Conservation (phyloP, 2,888 invertebrate species). For the Agriotes lineatus region DNA sequence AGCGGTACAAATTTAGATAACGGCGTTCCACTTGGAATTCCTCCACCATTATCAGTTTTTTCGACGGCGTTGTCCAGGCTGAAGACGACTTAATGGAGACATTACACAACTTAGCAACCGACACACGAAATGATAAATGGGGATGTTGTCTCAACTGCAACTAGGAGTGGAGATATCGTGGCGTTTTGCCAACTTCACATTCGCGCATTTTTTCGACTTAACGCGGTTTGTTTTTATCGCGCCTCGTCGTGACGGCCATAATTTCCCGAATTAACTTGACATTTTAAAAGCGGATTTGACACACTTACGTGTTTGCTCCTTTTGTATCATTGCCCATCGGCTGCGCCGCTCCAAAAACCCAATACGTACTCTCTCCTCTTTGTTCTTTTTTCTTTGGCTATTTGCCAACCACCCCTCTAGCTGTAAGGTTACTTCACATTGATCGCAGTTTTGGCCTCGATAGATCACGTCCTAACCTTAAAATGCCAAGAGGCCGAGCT, state of each 20-base stretch:
- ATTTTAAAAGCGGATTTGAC: conserved; percentile 18
- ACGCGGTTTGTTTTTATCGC: neutral
- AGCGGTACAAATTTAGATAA: neutral
- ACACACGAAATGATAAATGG: conserved; percentile 26
- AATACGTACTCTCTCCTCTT: conserved; percentile 24
- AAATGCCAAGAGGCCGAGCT: conserved; percentile 44
- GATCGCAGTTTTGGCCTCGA: conserved; percentile 49
- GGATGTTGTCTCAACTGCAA: conserved; percentile 8
- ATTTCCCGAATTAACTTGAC: neutral
- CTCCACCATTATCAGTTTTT: neutral
- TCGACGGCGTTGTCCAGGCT: conserved; percentile 11
- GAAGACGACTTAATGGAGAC: conserved; percentile 22
- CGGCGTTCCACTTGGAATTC: neutral
- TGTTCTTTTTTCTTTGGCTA: conserved; percentile 35
- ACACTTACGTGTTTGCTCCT: conserved; percentile 19
- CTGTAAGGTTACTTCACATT: conserved; percentile 45
- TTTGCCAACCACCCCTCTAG: conserved; percentile 37
- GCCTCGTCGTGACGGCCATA: neutral
- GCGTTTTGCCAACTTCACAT: conserved; percentile 22
- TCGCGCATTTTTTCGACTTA: conserved; percentile 7
- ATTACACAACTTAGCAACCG: conserved; percentile 6
- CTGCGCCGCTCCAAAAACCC: neutral
- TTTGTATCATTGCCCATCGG: conserved; percentile 1
- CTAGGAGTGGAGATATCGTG: conserved; percentile 18
- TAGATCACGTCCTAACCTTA: conserved; percentile 50